phyloP scores from a whole-genome alignment of 2,888 invertebrate genomes.

The Lepidochrysops patricia region DNA sequence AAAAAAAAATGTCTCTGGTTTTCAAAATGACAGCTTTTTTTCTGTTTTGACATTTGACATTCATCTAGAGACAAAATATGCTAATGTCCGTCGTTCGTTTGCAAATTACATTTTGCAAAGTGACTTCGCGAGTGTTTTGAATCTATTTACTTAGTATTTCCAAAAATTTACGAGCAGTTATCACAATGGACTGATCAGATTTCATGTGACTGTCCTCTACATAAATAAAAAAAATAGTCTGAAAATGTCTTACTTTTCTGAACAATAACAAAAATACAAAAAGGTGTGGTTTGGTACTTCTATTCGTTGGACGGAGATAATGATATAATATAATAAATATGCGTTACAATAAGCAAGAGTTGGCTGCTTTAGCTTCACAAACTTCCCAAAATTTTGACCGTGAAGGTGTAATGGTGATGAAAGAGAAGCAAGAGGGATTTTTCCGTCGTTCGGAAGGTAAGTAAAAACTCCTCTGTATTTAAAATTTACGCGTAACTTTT shows the following conservation, averaged over 20 bases:
- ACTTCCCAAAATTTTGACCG: slow-evolving; percentile 92
- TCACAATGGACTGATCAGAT: background rate
- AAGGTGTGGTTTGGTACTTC: slow-evolving; percentile 21
- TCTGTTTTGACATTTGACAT: too few species aligned
- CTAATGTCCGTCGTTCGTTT: background rate
- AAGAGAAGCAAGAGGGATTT: slow-evolving; percentile 92
- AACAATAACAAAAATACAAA: slow-evolving; percentile 6
- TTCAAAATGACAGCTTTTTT: too few species aligned
- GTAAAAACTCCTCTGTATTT: slow-evolving; percentile 32
- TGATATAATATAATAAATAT: slow-evolving; percentile 57
- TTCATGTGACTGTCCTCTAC: background rate
- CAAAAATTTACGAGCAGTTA: too few species aligned
- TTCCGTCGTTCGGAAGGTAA: slow-evolving; percentile 94
- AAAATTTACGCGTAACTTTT: background rate
- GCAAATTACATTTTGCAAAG: background rate
- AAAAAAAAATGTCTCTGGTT: too few species aligned
- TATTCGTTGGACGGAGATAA: background rate
- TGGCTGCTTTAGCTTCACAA: slow-evolving; percentile 89
- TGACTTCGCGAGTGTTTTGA: background rate
- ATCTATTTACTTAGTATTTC: too few species aligned
- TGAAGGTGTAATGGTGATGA: slow-evolving; percentile 89
- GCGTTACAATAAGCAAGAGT: slow-evolving; percentile 94
- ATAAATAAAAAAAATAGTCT: background rate
- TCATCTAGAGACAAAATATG: background rate
- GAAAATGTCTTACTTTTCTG: background rate